phyloP scores from a whole-genome alignment of 2,797 vertebrate genomes.

The Okamejei kenojei region DNA sequence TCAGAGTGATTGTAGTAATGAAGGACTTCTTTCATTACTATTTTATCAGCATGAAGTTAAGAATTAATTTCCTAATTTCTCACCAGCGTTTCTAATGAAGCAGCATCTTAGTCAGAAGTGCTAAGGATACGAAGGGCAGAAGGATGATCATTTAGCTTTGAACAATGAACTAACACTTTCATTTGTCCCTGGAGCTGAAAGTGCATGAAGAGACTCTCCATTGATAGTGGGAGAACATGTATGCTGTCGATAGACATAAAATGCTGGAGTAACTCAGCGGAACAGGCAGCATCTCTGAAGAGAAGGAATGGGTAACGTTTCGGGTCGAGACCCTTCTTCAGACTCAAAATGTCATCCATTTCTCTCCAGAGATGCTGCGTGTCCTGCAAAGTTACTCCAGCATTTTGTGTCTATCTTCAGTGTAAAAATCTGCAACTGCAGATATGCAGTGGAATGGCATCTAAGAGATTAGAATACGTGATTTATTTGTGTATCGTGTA shows the following conservation, averaged over 20 bases:
- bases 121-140: no score
- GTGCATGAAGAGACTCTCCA: background rate
- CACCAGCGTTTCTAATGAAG: background rate
- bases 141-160: background rate
- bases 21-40: background rate
- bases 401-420: no score
- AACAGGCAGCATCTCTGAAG: no score
- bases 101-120: background rate
- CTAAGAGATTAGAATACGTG: background rate
- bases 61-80: background rate
- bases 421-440: no score
- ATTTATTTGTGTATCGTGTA: background rate
- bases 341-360: no score
- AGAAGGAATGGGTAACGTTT: no score
- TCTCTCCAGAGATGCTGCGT: no score
- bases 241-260: no score
- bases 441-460: background rate
- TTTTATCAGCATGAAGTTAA: background rate
- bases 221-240: background rate
- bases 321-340: no score
- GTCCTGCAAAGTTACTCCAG: no score
- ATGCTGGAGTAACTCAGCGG: no score
- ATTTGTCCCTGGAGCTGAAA: background rate
- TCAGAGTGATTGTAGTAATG: background rate
- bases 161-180: background rate